A percentile compares a stretch with the other conserved stretches of the same genome.
phyloP scores from a whole-genome alignment of 2,888 invertebrate species.

The Coelinius sp. region DNA sequence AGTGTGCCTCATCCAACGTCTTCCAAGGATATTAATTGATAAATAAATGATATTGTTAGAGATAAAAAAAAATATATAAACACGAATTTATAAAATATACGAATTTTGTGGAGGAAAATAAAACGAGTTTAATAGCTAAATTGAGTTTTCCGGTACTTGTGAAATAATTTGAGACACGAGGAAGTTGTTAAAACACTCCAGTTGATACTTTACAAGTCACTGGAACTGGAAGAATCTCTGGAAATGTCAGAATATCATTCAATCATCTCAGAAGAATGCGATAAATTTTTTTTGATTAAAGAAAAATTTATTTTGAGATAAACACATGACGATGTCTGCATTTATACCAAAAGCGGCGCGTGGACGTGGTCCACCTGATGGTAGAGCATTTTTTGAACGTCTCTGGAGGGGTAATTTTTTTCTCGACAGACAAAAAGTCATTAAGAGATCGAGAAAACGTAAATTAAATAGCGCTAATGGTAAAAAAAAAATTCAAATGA shows the following conservation, averaged over 20 bases:
- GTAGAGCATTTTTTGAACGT: constrained; percentile 80
- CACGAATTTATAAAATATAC: neutral
- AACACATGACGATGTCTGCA: constrained; percentile 64
- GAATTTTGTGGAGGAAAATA: neutral
- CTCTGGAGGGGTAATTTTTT: constrained; percentile 80
- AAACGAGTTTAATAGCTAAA: neutral
- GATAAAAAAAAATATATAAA: constrained; percentile 32
- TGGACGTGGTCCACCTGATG: constrained; percentile 72
- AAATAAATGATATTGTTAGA: neutral
- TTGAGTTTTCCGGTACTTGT: neutral
- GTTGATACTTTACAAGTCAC: neutral
- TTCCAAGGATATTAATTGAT: constrained; percentile 52
- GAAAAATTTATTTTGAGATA: neutral
- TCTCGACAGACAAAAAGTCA: constrained; percentile 62
- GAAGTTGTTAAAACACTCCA: neutral
- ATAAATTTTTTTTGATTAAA: neutral
- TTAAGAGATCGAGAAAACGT: constrained; percentile 62
- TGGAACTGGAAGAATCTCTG: neutral
- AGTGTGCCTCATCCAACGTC: constrained; percentile 66
- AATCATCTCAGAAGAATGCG: neutral
- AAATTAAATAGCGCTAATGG: constrained; percentile 60
- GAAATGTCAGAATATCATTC: neutral
- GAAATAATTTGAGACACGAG: neutral
- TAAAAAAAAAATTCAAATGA: constrained; percentile 53
- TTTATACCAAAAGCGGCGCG: constrained; percentile 66